A percentile compares a stretch with the other conserved stretches of the same genome.
phyloP scores from a whole-genome alignment of 1,140 invertebrate genomes.

The Caenorhabditis briggsae region DNA sequence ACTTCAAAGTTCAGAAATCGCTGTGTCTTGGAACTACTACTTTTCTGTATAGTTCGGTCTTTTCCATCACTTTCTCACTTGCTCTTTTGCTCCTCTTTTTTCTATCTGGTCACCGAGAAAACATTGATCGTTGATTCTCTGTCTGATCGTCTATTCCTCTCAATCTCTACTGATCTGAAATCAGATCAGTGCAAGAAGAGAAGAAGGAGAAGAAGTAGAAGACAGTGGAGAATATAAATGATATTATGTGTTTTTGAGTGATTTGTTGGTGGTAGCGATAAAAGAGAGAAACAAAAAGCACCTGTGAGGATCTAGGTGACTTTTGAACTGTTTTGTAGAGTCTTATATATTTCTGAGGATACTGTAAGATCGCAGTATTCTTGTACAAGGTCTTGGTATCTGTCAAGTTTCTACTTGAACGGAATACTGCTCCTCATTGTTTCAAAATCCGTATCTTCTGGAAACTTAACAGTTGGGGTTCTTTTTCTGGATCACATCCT shows the following conservation, averaged over 20 bases:
- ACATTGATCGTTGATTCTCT: constrained; percentile 40
- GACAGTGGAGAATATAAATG: too few species aligned
- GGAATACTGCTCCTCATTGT: not conserved
- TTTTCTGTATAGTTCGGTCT: constrained; percentile 32
- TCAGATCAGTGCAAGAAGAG: constrained; percentile 18
- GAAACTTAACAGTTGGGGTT: not conserved
- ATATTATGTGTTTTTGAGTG: constrained; percentile 26
- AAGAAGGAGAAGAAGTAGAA: not conserved
- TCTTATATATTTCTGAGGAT: not conserved
- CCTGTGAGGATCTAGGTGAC: not conserved
- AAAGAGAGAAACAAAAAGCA: not conserved
- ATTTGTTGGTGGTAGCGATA: not conserved
- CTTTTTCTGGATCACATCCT: not conserved
- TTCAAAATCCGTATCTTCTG: not conserved
- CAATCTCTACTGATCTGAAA: constrained; percentile 34
- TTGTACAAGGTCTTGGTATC: too few species aligned
- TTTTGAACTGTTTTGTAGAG: constrained; percentile 6
- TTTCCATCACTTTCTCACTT: not conserved
- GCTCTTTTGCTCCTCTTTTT: constrained; percentile 17
- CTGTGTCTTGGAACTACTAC: not conserved
- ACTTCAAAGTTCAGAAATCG: not conserved
- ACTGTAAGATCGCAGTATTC: too few species aligned
- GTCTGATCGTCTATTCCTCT: not conserved
- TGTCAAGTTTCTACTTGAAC: too few species aligned
- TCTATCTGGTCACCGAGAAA: constrained; percentile 10